Evolutionary conservation across 2,888 invertebrate species (phyloP).

Genomic region (Pachymerium ferrugineum): DNA sequence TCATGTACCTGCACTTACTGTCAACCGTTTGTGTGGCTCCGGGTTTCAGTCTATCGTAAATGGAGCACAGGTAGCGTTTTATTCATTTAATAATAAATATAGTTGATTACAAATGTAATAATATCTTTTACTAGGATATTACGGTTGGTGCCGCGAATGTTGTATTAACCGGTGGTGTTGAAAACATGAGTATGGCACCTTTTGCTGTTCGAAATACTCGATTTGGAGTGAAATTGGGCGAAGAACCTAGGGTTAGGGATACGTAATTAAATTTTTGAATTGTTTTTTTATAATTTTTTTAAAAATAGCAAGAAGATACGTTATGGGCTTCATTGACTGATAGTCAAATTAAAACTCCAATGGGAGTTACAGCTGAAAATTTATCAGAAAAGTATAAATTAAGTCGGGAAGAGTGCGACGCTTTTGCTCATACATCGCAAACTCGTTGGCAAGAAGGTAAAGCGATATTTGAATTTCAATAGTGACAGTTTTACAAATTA

Average conservation of each 20-base stretch:
- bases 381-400: constrained; percentile 78
- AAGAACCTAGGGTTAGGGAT: constrained; percentile 51
- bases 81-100: not conserved
- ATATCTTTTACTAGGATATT: constrained; percentile 65
- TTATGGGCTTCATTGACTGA: constrained; percentile 87
- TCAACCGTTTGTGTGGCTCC: constrained; percentile 94
- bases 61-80: constrained; percentile 68
- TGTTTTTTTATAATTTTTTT: not conserved
- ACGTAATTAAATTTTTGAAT: not conserved
- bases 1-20: constrained; percentile 73
- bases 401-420: constrained; percentile 74
- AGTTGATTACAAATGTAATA: not conserved
- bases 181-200: constrained; percentile 93
- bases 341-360: constrained; percentile 80
- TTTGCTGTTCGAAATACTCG: constrained; percentile 76
- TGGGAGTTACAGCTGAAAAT: constrained; percentile 95
- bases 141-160: constrained; percentile 74
- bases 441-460: constrained; percentile 76
- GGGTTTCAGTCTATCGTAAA: constrained; percentile 93
- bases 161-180: constrained; percentile 83
- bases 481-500: not conserved
- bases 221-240: constrained; percentile 81
- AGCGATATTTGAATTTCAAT: too few species aligned
- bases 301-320: constrained; percentile 67
- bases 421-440: constrained; percentile 79